Conservation (phyloP, 2,113 vertebrate species). For the Rattus norvegicus region GRCr8 NC_086021.1:99838001-99838500, state of each 20-base stretch:
- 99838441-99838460: neutral
- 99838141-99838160: neutral
- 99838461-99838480: neutral
- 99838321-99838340: no score
- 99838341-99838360: neutral
- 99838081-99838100: neutral
- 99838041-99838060: neutral
- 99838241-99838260: neutral
- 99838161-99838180: neutral
- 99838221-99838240: neutral
- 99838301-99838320: neutral
- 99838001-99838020: neutral
- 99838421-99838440: neutral
- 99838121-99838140: neutral
- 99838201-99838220: neutral
- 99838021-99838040: slow-evolving; percentile 67
- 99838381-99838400: neutral
- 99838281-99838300: neutral
- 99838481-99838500: neutral
- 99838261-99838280: neutral
- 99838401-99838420: neutral
- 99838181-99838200: accelerated
- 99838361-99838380: neutral
- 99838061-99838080: accelerated
- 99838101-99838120: neutral